Percentiles rank a stretch among this genome's conserved stretches.
phyloP scores from a whole-genome alignment of 2,113 vertebrate species.

The Myiagra hebetior region DNA sequence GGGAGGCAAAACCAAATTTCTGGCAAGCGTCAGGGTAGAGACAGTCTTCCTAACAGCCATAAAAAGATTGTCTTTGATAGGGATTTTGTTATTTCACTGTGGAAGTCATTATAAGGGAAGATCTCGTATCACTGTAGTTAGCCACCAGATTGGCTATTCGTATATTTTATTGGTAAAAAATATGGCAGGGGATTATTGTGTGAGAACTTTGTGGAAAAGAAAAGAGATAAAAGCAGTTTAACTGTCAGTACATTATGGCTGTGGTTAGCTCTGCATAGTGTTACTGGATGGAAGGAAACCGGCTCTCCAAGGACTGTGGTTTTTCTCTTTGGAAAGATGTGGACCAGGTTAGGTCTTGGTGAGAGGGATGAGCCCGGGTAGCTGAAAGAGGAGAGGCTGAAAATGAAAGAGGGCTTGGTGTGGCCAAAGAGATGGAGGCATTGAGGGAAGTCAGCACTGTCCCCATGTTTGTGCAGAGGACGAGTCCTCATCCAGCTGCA shows the following conservation, averaged over 20 bases:
- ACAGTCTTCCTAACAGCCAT: not conserved
- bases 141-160: constrained; percentile 41
- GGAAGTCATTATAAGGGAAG: constrained; percentile 26
- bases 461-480: not conserved
- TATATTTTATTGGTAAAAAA: constrained; percentile 57
- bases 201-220: constrained; percentile 51
- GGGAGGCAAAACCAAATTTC: not conserved
- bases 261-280: constrained; percentile 42
- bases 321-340: not conserved
- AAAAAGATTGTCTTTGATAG: constrained; percentile 28
- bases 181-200: constrained; percentile 49
- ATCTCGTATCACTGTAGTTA: not conserved
- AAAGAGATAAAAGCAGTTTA: constrained; percentile 65
- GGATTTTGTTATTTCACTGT: constrained; percentile 20
- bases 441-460: not conserved
- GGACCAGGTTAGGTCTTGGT: accelerated
- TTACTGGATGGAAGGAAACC: not conserved
- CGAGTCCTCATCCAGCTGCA: not conserved
- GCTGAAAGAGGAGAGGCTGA: not conserved
- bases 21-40: not conserved
- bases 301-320: not conserved
- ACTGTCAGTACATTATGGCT: constrained; percentile 46
- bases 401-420: not conserved
- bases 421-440: not conserved
- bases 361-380: not conserved